A percentile compares a stretch with the other conserved stretches of the same genome.
Evolutionary conservation across 2,113 vertebrate genomes (phyloP).

Genomic region (Cyanoramphus novaezelandiae): DNA sequence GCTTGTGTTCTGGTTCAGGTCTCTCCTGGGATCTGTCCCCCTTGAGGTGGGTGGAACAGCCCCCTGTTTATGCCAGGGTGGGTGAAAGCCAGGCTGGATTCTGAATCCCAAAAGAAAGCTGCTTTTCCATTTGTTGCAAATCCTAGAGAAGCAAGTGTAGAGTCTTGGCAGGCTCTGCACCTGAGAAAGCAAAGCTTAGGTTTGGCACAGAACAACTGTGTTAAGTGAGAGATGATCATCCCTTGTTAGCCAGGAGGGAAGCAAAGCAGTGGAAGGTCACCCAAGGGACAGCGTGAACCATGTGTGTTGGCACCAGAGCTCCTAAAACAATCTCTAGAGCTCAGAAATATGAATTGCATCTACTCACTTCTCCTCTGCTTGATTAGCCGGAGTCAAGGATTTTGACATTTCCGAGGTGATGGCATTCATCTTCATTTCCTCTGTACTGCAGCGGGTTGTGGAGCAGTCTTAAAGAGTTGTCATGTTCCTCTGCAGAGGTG

Average conservation of each 20-base stretch:
- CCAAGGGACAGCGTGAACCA: not conserved
- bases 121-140: not conserved
- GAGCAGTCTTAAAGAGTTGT: no score
- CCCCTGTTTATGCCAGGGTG: accelerated
- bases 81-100: not conserved
- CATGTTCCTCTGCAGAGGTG: not conserved
- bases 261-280: not conserved
- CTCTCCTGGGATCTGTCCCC: not conserved
- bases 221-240: not conserved
- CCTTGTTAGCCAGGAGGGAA: not conserved
- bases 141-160: not conserved
- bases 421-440: not conserved
- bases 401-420: not conserved
- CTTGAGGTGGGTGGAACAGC: accelerated
- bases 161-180: not conserved
- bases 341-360: not conserved
- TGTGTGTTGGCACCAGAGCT: not conserved
- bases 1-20: not conserved
- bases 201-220: not conserved
- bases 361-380: not conserved
- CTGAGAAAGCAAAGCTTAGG: not conserved
- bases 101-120: not conserved
- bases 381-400: accelerated
- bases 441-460: not conserved
- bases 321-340: not conserved